Evolutionary conservation across 2,113 vertebrate species (phyloP), one percentile per base, ranked within the genome.

Genomic region (Gallinago media): DNA sequence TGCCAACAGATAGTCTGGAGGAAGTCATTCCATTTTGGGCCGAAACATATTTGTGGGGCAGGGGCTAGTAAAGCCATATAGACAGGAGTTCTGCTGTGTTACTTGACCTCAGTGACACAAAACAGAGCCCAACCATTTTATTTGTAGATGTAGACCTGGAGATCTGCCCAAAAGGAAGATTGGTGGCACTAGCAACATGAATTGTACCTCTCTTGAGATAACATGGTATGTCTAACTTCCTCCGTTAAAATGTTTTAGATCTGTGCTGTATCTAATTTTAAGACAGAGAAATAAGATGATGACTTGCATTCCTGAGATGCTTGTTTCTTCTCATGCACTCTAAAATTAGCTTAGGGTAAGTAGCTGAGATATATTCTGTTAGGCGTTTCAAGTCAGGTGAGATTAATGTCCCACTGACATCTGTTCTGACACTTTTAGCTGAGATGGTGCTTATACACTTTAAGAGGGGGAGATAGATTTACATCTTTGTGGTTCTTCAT

Each of bases 61-160:
- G 36, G 42, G 15, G 27, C 13, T 26, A 7, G 3, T 44, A 38
- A 75, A 82, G 11, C 11, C 19, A 6, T 38, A 42, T 2, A 62
- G 50, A 15, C 42, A 34, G 34, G 8, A 90, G 29, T 29, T 87
- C 11, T 89, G 34, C 44, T 78, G 72, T 2, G 2, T 29, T n/a
- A 12, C 61, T 71, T 76, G 49, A 32, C 20, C 15, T 50, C 21
- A 19, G 18, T 47, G 74, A 65, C 11, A 52, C 29, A 87, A 25
- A 34, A 23, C 25, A 89, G 80, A 74, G 17, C 12, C 11, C 0
- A 0, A 52, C 18, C 16, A 11, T 10, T 62, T 72, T 66, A 36
- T 91, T 80, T 76, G 63, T n/a, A 62, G 40, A 55, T 63, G 6
- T 40, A 68, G 10, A 21, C 21, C 11, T 27, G 21, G 5, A 74